A percentile compares a stretch with the other conserved stretches of the same genome.
These are phyloP conservation scores for Xenopus petersii DNA, from an alignment of 2,797 vertebrate genomes.

Conservation along the genomic window DNA sequence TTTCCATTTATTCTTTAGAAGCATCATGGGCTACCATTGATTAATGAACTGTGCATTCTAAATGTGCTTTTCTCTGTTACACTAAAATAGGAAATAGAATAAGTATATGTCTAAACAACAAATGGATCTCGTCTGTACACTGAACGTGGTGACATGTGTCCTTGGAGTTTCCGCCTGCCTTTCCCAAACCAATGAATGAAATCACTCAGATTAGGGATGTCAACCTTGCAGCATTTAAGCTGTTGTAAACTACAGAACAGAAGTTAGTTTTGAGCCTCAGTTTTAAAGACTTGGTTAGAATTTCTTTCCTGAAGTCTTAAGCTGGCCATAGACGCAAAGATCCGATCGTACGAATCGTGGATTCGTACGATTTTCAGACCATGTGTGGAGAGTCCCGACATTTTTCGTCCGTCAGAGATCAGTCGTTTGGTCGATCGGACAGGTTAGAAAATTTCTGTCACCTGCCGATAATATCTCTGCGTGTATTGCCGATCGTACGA, in stretches of 20 bases:
- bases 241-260: not conserved
- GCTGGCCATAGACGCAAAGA: too few species aligned
- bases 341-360: too few species aligned
- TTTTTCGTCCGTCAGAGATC: too few species aligned
- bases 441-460: too few species aligned
- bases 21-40: constrained; percentile 37
- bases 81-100: constrained; percentile 39
- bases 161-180: constrained; percentile 38
- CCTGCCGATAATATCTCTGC: too few species aligned
- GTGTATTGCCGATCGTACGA: too few species aligned
- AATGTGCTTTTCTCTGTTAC: constrained; percentile 44
- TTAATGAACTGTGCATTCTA: constrained; percentile 43
- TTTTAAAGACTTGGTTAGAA: too few species aligned
- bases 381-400: too few species aligned
- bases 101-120: constrained; percentile 41
- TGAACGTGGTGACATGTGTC: constrained; percentile 46
- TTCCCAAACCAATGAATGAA: constrained; percentile 20
- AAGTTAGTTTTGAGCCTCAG: not conserved
- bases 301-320: too few species aligned
- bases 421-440: too few species aligned
- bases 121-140: constrained; percentile 45
- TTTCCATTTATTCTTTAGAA: constrained; percentile 33
- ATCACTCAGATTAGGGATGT: constrained; percentile 18
- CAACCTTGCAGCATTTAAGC: not conserved
- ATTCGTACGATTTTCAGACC: too few species aligned